Evolutionary conservation across 2,113 vertebrate genomes (phyloP).

Genomic region (Scophthalmus maximus): DNA sequence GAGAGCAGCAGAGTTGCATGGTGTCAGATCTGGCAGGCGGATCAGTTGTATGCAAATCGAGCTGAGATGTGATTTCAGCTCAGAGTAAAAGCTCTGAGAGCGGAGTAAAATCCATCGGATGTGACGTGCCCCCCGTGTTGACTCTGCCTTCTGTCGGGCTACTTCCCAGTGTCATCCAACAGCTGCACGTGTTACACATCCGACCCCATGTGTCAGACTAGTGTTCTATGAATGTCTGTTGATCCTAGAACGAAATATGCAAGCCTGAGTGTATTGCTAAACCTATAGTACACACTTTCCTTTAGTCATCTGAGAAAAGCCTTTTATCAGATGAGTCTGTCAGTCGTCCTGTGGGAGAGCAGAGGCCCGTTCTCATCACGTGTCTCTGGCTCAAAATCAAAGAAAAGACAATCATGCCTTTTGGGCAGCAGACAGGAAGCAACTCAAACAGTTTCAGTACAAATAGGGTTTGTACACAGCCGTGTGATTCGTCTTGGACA

Average conservation of each 20-base stretch:
- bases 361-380: background rate
- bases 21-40: constrained; percentile 46
- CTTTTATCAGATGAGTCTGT: background rate
- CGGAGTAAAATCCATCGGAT: constrained; percentile 39
- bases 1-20: constrained; percentile 26
- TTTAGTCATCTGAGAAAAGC: too few relatives aligned
- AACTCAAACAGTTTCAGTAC: constrained; percentile 16
- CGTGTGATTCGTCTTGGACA: background rate
- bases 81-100: constrained; percentile 29
- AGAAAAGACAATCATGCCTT: constrained; percentile 28
- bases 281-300: background rate
- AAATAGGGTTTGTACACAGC: background rate
- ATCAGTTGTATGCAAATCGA: constrained; percentile 49
- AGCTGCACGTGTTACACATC: constrained; percentile 24
- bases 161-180: constrained; percentile 15
- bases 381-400: constrained; percentile 1
- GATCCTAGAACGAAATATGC: background rate
- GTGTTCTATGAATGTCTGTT: background rate
- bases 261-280: background rate
- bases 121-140: constrained; percentile 38
- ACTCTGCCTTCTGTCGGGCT: constrained; percentile 9
- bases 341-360: constrained; percentile 12
- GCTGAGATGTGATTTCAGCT: too few relatives aligned
- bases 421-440: constrained; percentile 7
- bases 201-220: background rate